Conservation (phyloP, 1,140 invertebrate genomes). For the Leguminivora glycinivorella region DNA sequence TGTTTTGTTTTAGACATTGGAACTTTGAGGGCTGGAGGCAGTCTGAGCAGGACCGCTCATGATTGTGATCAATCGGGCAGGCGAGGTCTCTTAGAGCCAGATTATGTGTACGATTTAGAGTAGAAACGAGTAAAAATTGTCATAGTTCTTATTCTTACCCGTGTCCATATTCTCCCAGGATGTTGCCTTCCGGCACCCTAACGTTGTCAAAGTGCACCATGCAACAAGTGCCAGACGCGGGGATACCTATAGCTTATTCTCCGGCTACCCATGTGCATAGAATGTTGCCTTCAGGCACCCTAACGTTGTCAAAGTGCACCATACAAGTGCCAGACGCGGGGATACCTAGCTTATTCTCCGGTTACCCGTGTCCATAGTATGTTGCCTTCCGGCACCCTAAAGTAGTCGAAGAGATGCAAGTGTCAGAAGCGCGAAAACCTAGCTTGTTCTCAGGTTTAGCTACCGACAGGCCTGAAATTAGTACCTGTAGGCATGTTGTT, state of each 20-base stretch:
- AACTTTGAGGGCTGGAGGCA: too few species aligned
- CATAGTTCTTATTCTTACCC: too few species aligned
- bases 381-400: slow-evolving; percentile 86
- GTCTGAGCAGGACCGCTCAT: too few species aligned
- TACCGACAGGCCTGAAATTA: slow-evolving; percentile 90
- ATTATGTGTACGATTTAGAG: too few species aligned
- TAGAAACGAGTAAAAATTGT: too few species aligned
- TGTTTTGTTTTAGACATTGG: too few species aligned
- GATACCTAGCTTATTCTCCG: slow-evolving; percentile 97
- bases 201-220: slow-evolving; percentile 97
- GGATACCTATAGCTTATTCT: slow-evolving; percentile 96
- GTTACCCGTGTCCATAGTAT: slow-evolving; percentile 70
- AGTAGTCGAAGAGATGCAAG: slow-evolving; percentile 97
- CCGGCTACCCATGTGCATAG: slow-evolving; percentile 86
- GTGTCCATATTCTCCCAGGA: slow-evolving; percentile 91
- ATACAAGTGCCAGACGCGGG: slow-evolving; percentile 93
- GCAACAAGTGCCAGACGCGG: slow-evolving; percentile 93
- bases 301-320: slow-evolving; percentile 97
- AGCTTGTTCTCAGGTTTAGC: slow-evolving; percentile 98
- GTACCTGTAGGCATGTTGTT: too few species aligned
- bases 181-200: slow-evolving; percentile 86
- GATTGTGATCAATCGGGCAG: too few species aligned
- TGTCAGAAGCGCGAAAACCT: slow-evolving; percentile 93
- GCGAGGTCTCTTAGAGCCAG: too few species aligned
- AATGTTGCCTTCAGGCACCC: slow-evolving; percentile 88